phyloP scores from a whole-genome alignment of 2,888 invertebrate genomes.

The Serripes groenlandicus region DNA sequence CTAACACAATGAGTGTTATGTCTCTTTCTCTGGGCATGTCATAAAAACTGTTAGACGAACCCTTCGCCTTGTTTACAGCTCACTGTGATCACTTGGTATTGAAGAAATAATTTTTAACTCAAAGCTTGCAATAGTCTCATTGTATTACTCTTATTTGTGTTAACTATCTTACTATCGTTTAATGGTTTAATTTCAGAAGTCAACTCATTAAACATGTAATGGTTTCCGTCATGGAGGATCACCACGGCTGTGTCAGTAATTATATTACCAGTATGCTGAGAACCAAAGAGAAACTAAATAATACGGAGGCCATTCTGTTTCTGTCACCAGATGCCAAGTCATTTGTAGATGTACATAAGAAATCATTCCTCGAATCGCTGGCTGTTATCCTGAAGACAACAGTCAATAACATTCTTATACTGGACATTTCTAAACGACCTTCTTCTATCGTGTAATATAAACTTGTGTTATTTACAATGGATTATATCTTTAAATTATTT shows the following conservation, averaged over 20 bases:
- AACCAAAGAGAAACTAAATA: conserved; percentile 18
- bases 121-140: too few relatives aligned
- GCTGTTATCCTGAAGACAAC: conserved; percentile 37
- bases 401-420: conserved; percentile 23
- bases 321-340: conserved; percentile 39
- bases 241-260: conserved; percentile 31
- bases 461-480: too few relatives aligned
- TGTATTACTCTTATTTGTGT: too few relatives aligned
- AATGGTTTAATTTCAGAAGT: conserved; percentile 10
- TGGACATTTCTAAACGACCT: conserved; percentile 32
- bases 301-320: conserved; percentile 47
- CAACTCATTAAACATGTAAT: conserved; percentile 2
- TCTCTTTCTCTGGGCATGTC: too few relatives aligned
- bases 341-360: conserved; percentile 37
- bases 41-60: too few relatives aligned
- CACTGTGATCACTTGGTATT: too few relatives aligned
- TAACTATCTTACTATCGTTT: too few relatives aligned
- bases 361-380: conserved; percentile 34
- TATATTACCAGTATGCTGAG: conserved; percentile 16
- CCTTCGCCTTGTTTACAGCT: too few relatives aligned
- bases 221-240: conserved; percentile 17
- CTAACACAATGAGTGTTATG: too few relatives aligned
- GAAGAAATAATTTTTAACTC: too few relatives aligned
- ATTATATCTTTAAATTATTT: too few relatives aligned
- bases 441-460: not conserved